Evolutionary conservation across 64 coral and sea anemone species (phyloP), one percentile per base, ranked within the genome.

Genomic region (Trachythela sp.): DNA sequence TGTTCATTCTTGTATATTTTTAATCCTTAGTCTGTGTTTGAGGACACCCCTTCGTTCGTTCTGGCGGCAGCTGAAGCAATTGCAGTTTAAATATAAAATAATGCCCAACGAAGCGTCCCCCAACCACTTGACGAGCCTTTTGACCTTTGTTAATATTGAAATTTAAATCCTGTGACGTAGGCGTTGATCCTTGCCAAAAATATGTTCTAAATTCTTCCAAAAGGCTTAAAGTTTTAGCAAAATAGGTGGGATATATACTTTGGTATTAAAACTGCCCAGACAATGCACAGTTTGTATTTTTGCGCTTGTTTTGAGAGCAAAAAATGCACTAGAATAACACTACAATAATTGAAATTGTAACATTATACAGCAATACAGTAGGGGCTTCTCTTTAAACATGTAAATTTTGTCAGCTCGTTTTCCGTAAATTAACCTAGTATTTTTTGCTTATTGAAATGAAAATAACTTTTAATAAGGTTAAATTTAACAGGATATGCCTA

Each of bases 121-220:
- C 37, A 68, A 68, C 7, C 37, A 80, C 33, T 80, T 39, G 75
- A 80, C 75, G 20, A 80, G 33, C 33, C 75, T 30, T 15, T 35
- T 80, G 75, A 80, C 75, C 31, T 37, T 80, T 39, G 37, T 39
- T 45, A 11, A 6, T 30, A 80, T 39, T 35, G 13, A 39, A 80
- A 80, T 80, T 80, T 22, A 30, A 80, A 34, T 80, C 75, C 75
- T 13, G 33, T 80, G 75, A 80, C 75, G 75, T 64, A 20, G 26
- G 56, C 26, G 20, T 64, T 64, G 56, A 20, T 20, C 4, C 5
- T 18, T 8, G 7, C 56, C 56, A 64, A 64, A 64, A 64, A 64
- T n/a, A 27, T 64, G 49, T 52, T 52, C 49, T 52, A 15, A 15
- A 20, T 52, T 0, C 49, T 2, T 52, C 49, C 13, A 52, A 52